phyloP scores from a whole-genome alignment of 2,113 vertebrate genomes.

The Otus sunia region DNA sequence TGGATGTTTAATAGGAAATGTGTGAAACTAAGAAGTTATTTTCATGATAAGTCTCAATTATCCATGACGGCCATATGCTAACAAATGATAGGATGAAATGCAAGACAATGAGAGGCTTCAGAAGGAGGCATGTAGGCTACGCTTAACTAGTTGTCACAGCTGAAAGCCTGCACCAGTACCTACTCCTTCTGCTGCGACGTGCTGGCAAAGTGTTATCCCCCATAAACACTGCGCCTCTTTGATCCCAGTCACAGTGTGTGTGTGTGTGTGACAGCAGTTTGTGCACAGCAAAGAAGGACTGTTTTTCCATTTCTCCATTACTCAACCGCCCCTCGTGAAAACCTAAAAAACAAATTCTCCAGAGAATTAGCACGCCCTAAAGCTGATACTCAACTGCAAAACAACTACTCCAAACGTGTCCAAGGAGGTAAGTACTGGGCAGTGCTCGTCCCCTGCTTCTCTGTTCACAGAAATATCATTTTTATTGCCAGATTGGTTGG shows the following conservation, averaged over 20 bases:
- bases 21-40: not conserved
- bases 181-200: rapidly evolving
- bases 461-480: not conserved
- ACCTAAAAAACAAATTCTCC: not conserved
- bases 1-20: not conserved
- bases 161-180: not conserved
- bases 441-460: not conserved
- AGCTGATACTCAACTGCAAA: not conserved
- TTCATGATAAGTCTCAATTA: not conserved
- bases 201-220: rapidly evolving
- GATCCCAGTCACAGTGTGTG: not conserved
- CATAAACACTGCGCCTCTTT: not conserved
- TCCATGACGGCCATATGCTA: not conserved
- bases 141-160: not conserved
- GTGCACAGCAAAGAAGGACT: not conserved
- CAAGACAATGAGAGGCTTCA: not conserved
- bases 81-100: not conserved
- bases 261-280: not conserved
- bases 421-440: not conserved
- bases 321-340: not conserved
- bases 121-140: not conserved
- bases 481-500: not conserved
- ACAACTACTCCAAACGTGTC: rapidly evolving
- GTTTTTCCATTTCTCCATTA: not conserved
- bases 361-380: not conserved